Evolutionary conservation across 2,888 invertebrate species (phyloP).

Genomic region (Myathropa florea): DNA sequence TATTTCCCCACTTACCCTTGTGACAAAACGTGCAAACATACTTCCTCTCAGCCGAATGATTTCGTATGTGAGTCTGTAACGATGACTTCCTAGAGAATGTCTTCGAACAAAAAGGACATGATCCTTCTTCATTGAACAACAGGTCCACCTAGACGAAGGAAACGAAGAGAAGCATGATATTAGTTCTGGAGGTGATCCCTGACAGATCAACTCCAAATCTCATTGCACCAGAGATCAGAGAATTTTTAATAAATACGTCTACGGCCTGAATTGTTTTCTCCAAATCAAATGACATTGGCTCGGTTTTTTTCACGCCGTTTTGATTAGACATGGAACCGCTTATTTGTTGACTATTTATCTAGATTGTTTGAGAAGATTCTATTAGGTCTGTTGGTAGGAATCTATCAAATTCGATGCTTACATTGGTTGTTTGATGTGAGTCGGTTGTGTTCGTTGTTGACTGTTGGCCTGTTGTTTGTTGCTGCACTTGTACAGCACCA

Average conservation of each 20-base stretch:
- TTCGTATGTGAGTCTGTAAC: conserved; percentile 80
- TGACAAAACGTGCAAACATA: conserved; percentile 80
- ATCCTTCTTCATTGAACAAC: conserved; percentile 80
- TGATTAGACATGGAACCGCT: conserved; percentile 72
- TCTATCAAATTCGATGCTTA: conserved; percentile 14
- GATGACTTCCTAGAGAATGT: conserved; percentile 81
- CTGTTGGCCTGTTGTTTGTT: conserved; percentile 71
- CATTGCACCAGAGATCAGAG: background rate
- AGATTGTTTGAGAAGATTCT: conserved; percentile 54
- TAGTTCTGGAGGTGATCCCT: background rate
- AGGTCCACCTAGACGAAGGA: conserved; percentile 79
- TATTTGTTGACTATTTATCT: conserved; percentile 71
- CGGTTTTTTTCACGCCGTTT: conserved; percentile 75
- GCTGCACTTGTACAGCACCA: conserved; percentile 70
- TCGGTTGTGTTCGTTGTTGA: conserved; percentile 78
- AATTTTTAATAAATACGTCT: conserved; percentile 75
- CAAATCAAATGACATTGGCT: conserved; percentile 77
- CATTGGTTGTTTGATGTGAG: conserved; percentile 78
- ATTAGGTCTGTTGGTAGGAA: background rate
- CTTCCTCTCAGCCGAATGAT: conserved; percentile 81
- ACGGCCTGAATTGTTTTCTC: conserved; percentile 78
- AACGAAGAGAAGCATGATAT: conserved; percentile 4
- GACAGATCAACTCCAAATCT: too few species aligned
- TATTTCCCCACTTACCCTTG: conserved; percentile 76
- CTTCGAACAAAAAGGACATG: conserved; percentile 81